Base-by-base conservation (phyloP, 2,797 vertebrate species). In the Thripadectes ignobilis region DNA sequence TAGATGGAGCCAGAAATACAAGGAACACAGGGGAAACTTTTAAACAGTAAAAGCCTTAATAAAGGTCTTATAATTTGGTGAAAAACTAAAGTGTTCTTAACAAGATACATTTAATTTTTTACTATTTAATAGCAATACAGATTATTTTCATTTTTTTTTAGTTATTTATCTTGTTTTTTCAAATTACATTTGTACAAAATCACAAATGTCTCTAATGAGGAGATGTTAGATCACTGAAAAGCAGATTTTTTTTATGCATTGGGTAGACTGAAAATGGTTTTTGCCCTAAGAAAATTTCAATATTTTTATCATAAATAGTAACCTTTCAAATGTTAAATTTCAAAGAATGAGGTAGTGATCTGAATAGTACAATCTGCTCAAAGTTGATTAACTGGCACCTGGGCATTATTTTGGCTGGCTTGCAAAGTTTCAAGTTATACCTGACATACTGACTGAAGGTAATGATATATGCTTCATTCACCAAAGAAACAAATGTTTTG, bases 401-500 rank as follows among this genome's bases (percentile, higher is more conserved):
- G 66, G 12, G 19, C 80, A 89, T 92, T 97, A 85, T 81, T 97
- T 84, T 94, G 93, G 96, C 81, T 75, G 74, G 80, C 69, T 97
- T 96, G 90, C 93, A 97, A 92, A 97, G 96, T 59, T 96, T 98
- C 92, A 89, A 91, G 74, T 96, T 97, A 91, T 97, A 97, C 89
- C 87, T 97, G 93, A 92, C 92, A 83, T 94, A 82, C 39, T 97
- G 96, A 97, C 97, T 96, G 95, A 90, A 92, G 92, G 97, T 98
- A 98, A 98, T 95, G 85, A 97, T 97, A 98, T 97, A 96, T 81
- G 93, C 85, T 95, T 97, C 96, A 95, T 97, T 98, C 97, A 96
- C 91, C 95, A 97, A 96, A 96, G 98, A 98, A 98, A 97, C 97
- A 97, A 98, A 96, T 94, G 97, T 97, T 97, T 98, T 98, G 94